Evolutionary conservation across 2,113 vertebrate species (phyloP), one percentile per base, ranked within the genome.

Genomic region (Recurvirostra avosetta): DNA sequence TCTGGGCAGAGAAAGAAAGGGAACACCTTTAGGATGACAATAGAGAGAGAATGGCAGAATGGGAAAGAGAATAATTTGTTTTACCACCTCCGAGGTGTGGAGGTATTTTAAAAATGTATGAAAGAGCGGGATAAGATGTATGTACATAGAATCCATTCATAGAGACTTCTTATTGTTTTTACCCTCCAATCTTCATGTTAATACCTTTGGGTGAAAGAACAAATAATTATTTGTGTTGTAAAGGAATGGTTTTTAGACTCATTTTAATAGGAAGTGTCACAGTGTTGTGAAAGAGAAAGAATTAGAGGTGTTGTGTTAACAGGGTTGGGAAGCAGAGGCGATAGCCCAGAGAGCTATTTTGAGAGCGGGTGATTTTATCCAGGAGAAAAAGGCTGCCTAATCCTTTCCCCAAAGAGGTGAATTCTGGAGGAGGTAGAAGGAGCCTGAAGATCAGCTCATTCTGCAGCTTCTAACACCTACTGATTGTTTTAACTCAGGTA

Each of bases 141-240:
- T 85, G 58, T 82, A 76, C 19, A 15, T 41, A 45, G 77, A 94
- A 94, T 89, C 53, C 40, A 52, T 50, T 93, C 88, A 38, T 19
- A 50, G 62, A 53, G 52, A 23, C 19, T 72, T 70, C 85, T 90
- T 86, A 89, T 32, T 96, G 70, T 85, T 97, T 96, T 91, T 94
- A 92, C 49, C 29, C 12, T 95, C 95, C 91, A 89, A 21, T 95
- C 74, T 90, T 94, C 70, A 41, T 79, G 77, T 78, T 95, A 91
- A 93, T 96, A 89, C 91, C 83, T 94, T 81, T 89, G 88, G 79
- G 77, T 95, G 91, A 95, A 91, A 86, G 92, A 91, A 94, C 76
- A 95, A 96, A 94, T 95, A 95, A 95, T 95, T 94, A 94, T 97
- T 97, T 96, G 81, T 85, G 87, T 90, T 96, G 91, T 43, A 40